A percentile compares a stretch with the other conserved stretches of the same genome.
Conservation (phyloP, 2,888 invertebrate genomes). For the Cantharis flavilabris region DNA sequence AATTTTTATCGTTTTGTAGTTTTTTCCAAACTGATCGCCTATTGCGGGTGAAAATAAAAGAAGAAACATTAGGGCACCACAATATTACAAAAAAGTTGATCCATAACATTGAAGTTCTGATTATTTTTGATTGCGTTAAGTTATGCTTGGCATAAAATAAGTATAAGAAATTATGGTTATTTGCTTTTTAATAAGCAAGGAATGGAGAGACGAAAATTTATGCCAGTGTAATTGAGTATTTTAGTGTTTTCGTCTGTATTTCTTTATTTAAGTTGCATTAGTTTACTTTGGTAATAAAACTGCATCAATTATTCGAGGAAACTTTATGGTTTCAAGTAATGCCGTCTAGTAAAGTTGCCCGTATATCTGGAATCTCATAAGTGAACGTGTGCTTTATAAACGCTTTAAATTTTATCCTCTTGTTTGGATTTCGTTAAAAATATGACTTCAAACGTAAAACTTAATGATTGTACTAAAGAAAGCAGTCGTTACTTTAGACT, state of each 20-base stretch:
- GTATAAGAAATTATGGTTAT: too few species aligned
- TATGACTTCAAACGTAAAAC: slow-evolving; percentile 29
- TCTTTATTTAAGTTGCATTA: neutral
- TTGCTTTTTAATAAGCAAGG: too few species aligned
- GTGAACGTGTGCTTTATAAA: neutral
- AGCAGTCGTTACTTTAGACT: slow-evolving; percentile 33
- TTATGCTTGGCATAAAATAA: too few species aligned
- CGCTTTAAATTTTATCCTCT: neutral
- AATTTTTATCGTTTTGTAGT: too few species aligned
- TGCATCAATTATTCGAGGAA: neutral
- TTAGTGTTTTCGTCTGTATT: neutral
- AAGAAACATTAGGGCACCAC: too few species aligned
- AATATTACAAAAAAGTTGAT: too few species aligned
- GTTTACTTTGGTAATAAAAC: neutral
- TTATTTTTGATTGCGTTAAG: too few species aligned
- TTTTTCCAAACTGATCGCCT: too few species aligned
- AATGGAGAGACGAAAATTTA: neutral
- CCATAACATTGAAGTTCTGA: too few species aligned
- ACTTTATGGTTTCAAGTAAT: neutral
- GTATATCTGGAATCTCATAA: neutral
- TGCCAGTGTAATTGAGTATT: neutral
- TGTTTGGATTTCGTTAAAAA: slow-evolving; percentile 19
- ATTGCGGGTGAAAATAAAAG: too few species aligned
- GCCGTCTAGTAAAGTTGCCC: neutral
- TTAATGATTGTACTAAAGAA: slow-evolving; percentile 43